These are phyloP conservation scores for Pharmacophagus antenor DNA, from an alignment of 2,888 invertebrate species.

Conservation along the genomic window DNA sequence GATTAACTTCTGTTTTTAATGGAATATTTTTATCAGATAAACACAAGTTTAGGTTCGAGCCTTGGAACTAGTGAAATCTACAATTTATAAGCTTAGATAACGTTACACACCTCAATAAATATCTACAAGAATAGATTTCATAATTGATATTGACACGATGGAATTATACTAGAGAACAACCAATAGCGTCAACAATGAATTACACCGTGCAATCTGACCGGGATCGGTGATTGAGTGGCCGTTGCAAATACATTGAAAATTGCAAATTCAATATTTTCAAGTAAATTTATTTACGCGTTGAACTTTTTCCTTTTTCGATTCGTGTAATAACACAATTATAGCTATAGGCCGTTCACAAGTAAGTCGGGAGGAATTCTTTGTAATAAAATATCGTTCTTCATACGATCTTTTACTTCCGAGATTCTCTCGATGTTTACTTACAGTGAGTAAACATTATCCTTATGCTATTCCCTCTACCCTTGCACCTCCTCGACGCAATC, in stretches of 20 bases:
- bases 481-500: background rate
- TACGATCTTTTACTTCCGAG: background rate
- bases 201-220: too few species aligned
- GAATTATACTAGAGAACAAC: constrained; percentile 12
- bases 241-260: too few species aligned
- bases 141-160: constrained; percentile 5
- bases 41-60: constrained; percentile 15
- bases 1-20: constrained; percentile 54
- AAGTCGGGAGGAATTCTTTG: too few species aligned
- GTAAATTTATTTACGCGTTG: too few species aligned
- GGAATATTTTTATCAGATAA: constrained; percentile 61
- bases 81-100: constrained; percentile 2
- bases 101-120: background rate
- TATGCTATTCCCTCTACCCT: background rate
- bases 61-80: background rate
- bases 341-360: too few species aligned
- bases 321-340: too few species aligned
- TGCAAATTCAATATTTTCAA: too few species aligned
- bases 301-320: too few species aligned
- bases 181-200: too few species aligned
- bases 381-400: background rate
- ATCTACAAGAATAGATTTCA: constrained; percentile 4
- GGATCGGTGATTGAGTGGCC: too few species aligned
- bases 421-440: background rate
- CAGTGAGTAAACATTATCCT: background rate